Base-by-base conservation (phyloP, 2,888 invertebrate genomes). In the Pinctada fucata region DNA sequence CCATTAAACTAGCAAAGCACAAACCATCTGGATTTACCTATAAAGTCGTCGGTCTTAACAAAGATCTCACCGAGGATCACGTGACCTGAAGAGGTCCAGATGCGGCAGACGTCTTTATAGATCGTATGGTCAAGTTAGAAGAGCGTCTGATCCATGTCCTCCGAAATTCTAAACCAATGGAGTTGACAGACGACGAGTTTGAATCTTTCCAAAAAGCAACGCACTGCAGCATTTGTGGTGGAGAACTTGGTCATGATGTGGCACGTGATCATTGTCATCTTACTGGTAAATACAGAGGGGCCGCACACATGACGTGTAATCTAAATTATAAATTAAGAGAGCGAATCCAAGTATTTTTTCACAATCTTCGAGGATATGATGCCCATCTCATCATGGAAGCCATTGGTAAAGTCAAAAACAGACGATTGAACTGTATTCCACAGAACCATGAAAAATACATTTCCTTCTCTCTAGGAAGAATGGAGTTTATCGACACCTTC, bases 391-490 rank as follows among this genome's bases (percentile, higher is more conserved):
- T 75, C 31, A 66, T 79, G 74, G n/a, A 71, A 5, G 74, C 70
- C 31, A 70, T 79, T 13, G 79, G 75, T 2, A 67, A 70, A 51
- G 49, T 78, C 4, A 75, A 81, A 67, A 10, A 79, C 58, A 76
- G 71, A 48, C 66, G 75, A 2, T 79, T 86, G 45, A 63, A 74
- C 8, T 83, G 86, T 50, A 84, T 85, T 69, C 84, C 84, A 8
- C 83, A 86, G 69, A 86, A 79, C 68, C 86, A 83, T 47, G 75
- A 82, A 58, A 83, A 79, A 51, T 79, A 79, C 70, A 79, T 82
- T 8, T 71, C 73, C 63, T 79, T 79, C 51, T 76, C 75, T 4
- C 45, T 78, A 3, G 74, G 72, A 1, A 72, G 48, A 45, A 45
- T 81, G 64, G 71, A 75, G 3, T 76, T 79, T 68, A 75, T 79